Base-by-base conservation (phyloP, 1,140 invertebrate genomes). In the Drosophila littoralis region DNA sequence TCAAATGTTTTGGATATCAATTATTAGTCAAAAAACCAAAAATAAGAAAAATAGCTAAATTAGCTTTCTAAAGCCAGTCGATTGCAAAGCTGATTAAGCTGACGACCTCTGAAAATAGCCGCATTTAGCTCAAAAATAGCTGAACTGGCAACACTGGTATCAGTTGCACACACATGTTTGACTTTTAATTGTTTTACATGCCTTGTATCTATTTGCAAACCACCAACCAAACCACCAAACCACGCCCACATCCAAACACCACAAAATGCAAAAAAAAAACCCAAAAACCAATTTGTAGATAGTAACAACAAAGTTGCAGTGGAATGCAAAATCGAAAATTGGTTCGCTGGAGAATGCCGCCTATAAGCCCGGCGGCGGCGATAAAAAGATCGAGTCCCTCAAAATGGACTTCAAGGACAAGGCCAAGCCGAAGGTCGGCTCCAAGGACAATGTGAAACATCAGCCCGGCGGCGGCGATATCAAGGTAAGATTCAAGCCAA, bases 261-360 rank as follows among this genome's bases (percentile, higher is more conserved):
- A 57, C 66, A 33, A 55, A 52, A 28, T 36, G 40, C 54, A 61
- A 60, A 67, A 35, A 60, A 60, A 17, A 32, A 57, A 7, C 28
- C 22, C 22, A 5, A 65, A 66, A 58, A 68, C 63, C 58, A 86
- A 82, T 72, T 80, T 94, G 33, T 92, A 97, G 97, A 97, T 97
- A 81, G 93, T 95, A 68, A 95, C 96, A 84, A 95, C 97, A 70
- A 98, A 98, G 93, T 93, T 98, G 63, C 95, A 97, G 84, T 99
- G 98, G 97, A 97, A 97, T 79, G 97, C 97, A 0, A 97, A 98
- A 93, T 96, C 97, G 15, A 98, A 98, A 94, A 95, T 99, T 65
- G 98, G 97, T 32, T 98, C 98, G 0, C 93, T 99, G 75, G 97
- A 98, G n/a, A 99, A 99, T 91, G 94, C 97, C n/a, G 94, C 95